These are phyloP conservation scores for Paramacrobiotus metropolitanus DNA, from an alignment of 1,140 invertebrate genomes.

Conservation along the genomic window DNA sequence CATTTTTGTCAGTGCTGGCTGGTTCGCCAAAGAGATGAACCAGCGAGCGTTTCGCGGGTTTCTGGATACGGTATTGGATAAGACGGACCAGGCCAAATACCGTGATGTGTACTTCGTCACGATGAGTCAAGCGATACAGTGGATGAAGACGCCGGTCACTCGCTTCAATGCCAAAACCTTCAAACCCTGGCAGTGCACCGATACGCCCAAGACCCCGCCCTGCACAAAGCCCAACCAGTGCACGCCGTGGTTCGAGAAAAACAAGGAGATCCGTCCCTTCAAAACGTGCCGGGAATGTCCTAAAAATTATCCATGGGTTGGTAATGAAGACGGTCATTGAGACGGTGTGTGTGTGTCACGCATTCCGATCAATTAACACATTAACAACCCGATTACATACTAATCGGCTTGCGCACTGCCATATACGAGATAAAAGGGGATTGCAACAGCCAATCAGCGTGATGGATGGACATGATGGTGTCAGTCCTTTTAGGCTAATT, in stretches of 20 bases:
- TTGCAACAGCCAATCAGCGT: too few species aligned
- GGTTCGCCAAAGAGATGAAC: slow-evolving; percentile 58
- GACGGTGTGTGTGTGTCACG: too few species aligned
- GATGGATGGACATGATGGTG: too few species aligned
- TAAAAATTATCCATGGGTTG: slow-evolving; percentile 77
- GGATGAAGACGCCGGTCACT: slow-evolving; percentile 76
- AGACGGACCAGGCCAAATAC: too few species aligned
- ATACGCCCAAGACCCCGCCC: slow-evolving; percentile 44
- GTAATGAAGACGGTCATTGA: slow-evolving; percentile 30
- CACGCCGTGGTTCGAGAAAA: slow-evolving; percentile 68
- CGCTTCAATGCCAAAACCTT: slow-evolving; percentile 62
- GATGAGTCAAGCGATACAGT: slow-evolving; percentile 64
- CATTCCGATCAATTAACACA: too few species aligned
- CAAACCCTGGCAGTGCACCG: slow-evolving; percentile 75
- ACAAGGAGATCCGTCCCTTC: slow-evolving; percentile 69
- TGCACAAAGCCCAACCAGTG: slow-evolving; percentile 71
- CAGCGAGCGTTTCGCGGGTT: slow-evolving; percentile 40
- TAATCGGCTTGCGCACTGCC: too few species aligned
- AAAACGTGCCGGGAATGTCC: slow-evolving; percentile 78
- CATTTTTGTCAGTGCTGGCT: slow-evolving; percentile 82
- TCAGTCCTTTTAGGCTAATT: too few species aligned
- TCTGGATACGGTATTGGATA: slow-evolving; percentile 56
- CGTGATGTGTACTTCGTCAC: slow-evolving; percentile 89
- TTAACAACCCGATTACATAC: too few species aligned
- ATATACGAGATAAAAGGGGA: too few species aligned